Evolutionary conservation across 2,888 invertebrate genomes (phyloP), one percentile per base, ranked within the genome.

Genomic region (Diarsia dahlii): DNA sequence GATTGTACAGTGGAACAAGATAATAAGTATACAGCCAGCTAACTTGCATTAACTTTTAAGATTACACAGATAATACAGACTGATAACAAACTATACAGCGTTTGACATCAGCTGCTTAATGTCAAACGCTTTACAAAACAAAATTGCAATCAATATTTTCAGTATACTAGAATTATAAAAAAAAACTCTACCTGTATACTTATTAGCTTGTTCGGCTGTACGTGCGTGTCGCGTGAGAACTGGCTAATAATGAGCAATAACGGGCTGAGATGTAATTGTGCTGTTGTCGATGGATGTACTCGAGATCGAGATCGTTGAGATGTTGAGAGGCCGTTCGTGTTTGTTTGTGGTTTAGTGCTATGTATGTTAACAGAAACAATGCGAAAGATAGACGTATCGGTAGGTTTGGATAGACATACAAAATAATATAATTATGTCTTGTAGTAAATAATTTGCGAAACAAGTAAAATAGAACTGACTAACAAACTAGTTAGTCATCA

Each of bases 151-250:
- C n/a, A n/a, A n/a, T n/a, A n/a, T n/a, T n/a, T n/a, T n/a, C n/a
- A n/a, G n/a, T n/a, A n/a, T n/a, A n/a, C n/a, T n/a, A n/a, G n/a
- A n/a, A n/a, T n/a, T n/a, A n/a, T n/a, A n/a, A n/a, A n/a, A n/a
- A n/a, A n/a, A n/a, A n/a, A n/a, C n/a, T n/a, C n/a, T n/a, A n/a
- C n/a, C n/a, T n/a, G n/a, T n/a, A n/a, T n/a, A n/a, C n/a, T n/a
- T n/a, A n/a, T n/a, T n/a, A n/a, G n/a, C n/a, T n/a, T n/a, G n/a
- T n/a, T n/a, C n/a, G n/a, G n/a, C n/a, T n/a, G n/a, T n/a, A 80
- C 78, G 74, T 87, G 87, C 85, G 86, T 85, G 86, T 82, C 74
- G 87, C 85, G 87, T 89, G 89, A 84, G 87, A 89, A 81, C 80
- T 68, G 52, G 69, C 69, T 82, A 82, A 82, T 87, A 78, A 84